Conservation (phyloP, 1,140 invertebrate genomes). For the Calliopsis andreniformis region DNA sequence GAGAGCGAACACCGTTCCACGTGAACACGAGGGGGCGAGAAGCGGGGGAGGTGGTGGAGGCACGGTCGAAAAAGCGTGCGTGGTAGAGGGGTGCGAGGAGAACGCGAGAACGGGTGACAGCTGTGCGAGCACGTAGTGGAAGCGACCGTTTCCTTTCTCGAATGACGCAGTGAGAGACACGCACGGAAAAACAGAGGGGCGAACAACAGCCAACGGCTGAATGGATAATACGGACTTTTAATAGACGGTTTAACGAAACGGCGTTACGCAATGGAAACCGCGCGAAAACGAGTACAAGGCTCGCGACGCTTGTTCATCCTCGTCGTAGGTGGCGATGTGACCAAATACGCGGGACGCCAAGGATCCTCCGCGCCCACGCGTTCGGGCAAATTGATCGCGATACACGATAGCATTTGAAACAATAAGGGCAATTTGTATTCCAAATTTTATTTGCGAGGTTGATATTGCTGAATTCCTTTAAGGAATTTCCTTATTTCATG, state of each 20-base stretch:
- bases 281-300: conserved; percentile 71
- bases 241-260: conserved; percentile 68
- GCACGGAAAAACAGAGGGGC: conserved; percentile 23
- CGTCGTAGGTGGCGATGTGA: conserved; percentile 56
- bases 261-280: conserved; percentile 64
- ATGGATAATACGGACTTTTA: conserved; percentile 53
- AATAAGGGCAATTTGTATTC: no score
- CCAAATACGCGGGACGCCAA: conserved; percentile 71
- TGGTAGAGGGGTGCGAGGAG: neutral
- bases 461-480: no score
- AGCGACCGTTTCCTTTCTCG: conserved; percentile 44
- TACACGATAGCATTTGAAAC: neutral
- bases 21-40: neutral
- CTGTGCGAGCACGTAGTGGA: conserved; percentile 20
- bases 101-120: conserved; percentile 14
- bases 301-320: conserved; percentile 49
- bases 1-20: neutral
- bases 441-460: no score
- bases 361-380: conserved; percentile 43
- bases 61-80: neutral
- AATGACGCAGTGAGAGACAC: conserved; percentile 12
- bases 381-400: neutral
- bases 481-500: no score
- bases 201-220: conserved; percentile 12
- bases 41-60: neutral